Percentiles rank a stretch among this genome's conserved stretches.
phyloP scores from a whole-genome alignment of 2,888 invertebrate species.

The Rhimphoctona megacephalus region DNA sequence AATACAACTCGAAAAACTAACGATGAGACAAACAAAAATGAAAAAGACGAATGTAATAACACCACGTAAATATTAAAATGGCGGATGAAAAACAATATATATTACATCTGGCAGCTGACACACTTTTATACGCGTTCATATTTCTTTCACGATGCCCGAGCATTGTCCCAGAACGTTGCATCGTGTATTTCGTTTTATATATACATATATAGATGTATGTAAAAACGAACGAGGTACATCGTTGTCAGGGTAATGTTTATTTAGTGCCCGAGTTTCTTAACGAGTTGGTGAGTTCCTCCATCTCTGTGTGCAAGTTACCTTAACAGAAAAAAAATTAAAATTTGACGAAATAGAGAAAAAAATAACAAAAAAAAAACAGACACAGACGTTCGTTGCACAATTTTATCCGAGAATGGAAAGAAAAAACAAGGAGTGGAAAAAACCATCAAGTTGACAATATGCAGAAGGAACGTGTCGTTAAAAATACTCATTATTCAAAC shows the following conservation, averaged over 20 bases:
- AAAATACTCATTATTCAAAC: constrained; percentile 40
- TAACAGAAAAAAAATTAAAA: constrained; percentile 38
- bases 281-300: constrained; percentile 48
- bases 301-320: constrained; percentile 31
- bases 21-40: not conserved
- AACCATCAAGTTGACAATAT: constrained; percentile 27
- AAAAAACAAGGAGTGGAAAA: not conserved
- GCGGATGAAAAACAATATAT: not conserved
- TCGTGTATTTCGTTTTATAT: constrained; percentile 11
- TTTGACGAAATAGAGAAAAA: constrained; percentile 2
- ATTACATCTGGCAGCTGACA: constrained; percentile 45
- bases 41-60: constrained; percentile 14
- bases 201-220: constrained; percentile 11
- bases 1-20: not conserved
- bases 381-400: constrained; percentile 6
- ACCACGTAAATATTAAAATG: constrained; percentile 30
- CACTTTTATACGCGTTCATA: constrained; percentile 57
- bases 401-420: constrained; percentile 1
- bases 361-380: not conserved
- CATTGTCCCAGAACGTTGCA: constrained; percentile 54
- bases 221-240: constrained; percentile 38
- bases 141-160: constrained; percentile 49
- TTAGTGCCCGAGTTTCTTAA: constrained; percentile 67
- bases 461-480: constrained; percentile 9
- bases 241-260: constrained; percentile 63